Conservation (phyloP, 2,888 invertebrate genomes). For the Steinernema hermaphroditum region DNA sequence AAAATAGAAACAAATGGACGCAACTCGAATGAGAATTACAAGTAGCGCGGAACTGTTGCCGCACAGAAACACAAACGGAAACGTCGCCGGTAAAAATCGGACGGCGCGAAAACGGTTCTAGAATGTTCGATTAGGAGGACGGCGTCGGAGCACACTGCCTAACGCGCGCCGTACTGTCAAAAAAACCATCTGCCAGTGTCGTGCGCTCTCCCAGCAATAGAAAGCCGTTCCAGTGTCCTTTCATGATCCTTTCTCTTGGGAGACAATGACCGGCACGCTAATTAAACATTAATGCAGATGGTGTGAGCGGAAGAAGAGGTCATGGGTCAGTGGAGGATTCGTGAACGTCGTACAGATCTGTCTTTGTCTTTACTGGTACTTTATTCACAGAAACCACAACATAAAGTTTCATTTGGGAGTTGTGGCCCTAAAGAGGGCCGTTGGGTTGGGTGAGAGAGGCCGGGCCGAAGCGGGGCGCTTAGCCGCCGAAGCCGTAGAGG, state of each 20-base stretch:
- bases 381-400: background rate
- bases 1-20: background rate
- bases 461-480: background rate
- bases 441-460: background rate
- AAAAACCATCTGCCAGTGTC: conserved; percentile 5
- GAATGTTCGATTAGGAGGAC: background rate
- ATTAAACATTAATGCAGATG: background rate
- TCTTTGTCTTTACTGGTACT: background rate
- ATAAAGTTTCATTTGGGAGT: background rate
- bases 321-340: background rate
- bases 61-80: background rate
- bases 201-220: background rate
- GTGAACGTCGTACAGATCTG: background rate
- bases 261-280: background rate
- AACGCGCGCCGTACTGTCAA: background rate
- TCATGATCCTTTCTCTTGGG: background rate
- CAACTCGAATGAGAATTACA: background rate
- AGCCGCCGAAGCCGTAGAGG: conserved; percentile 31
- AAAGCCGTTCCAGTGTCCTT: no score
- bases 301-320: background rate
- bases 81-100: background rate
- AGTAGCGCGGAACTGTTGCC: background rate
- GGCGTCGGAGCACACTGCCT: background rate
- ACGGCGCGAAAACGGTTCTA: background rate
- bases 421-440: background rate